Conservation (phyloP, 2,113 vertebrate species). For the Onychostoma macrolepis region DNA sequence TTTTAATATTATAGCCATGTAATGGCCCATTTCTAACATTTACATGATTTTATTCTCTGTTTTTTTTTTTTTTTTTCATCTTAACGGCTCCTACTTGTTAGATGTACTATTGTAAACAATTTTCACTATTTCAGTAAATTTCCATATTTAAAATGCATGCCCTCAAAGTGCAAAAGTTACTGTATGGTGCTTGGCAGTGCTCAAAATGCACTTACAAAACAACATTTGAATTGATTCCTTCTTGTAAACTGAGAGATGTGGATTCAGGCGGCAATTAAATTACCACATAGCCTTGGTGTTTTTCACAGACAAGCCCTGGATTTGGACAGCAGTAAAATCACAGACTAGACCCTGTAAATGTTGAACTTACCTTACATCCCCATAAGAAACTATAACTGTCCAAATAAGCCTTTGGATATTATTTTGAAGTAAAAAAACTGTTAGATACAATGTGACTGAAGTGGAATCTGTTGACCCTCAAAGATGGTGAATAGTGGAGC, state of each 20-base stretch:
- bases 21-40: neutral
- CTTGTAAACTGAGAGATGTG: neutral
- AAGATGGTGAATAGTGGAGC: conserved; percentile 36
- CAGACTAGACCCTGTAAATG: neutral
- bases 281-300: neutral
- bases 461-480: conserved; percentile 42
- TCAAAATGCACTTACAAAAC: neutral
- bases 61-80: too few relatives aligned
- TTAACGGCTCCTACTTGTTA: neutral
- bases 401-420: neutral
- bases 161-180: neutral
- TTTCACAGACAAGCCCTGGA: neutral
- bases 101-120: neutral
- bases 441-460: conserved; percentile 39
- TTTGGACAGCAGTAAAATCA: neutral
- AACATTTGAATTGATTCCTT: neutral
- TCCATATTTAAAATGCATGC: neutral
- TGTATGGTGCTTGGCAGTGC: neutral
- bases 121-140: neutral
- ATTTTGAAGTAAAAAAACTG: neutral
- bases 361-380: neutral
- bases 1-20: neutral
- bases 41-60: neutral
- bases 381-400: neutral
- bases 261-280: neutral